Base-by-base conservation (phyloP, 2,888 invertebrate species). In the Caenorhabditis imperialis region DNA sequence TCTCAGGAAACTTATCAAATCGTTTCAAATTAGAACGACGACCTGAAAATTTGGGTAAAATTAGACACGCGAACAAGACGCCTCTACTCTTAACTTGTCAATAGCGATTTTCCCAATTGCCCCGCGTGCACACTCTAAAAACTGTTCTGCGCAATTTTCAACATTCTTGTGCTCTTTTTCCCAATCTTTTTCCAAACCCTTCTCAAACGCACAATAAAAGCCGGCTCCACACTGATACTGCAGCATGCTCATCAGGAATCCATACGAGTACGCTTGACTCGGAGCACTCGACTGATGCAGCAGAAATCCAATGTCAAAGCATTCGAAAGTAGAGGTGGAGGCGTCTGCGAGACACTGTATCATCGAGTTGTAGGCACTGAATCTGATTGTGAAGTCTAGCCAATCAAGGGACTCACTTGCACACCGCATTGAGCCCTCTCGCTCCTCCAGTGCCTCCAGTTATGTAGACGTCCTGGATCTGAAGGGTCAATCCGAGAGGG, bases 151-250 rank as follows among this genome's bases (percentile, higher is more conserved):
- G n/a, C n/a, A n/a, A n/a, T n/a, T n/a, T n/a, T n/a, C n/a, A n/a
- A n/a, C n/a, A n/a, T n/a, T n/a, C n/a, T n/a, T n/a, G n/a, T n/a
- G n/a, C n/a, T n/a, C n/a, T n/a, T n/a, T n/a, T n/a, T n/a, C n/a
- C n/a, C n/a, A n/a, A n/a, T n/a, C n/a, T n/a, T n/a, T n/a, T n/a
- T n/a, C n/a, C n/a, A n/a, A n/a, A n/a, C n/a, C n/a, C n/a, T n/a
- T n/a, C n/a, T n/a, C n/a, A n/a, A 12, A 45, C 61, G 62, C 47
- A 80, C 80, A 47, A 44, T 78, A 80, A 62, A 80, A 80, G 30
- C 80, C 80, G 27, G 80, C 76, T 48, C 80, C 80, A 55, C 80
- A 80, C 42, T 80, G 80, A 57, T 75, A 80, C 37, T 76, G 74
- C 1, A 76, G 37, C 80, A 78, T 80, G 45, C 54, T 74, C 76